Evolutionary conservation across 2,888 invertebrate genomes (phyloP).

Genomic region (Noctua janthina): DNA sequence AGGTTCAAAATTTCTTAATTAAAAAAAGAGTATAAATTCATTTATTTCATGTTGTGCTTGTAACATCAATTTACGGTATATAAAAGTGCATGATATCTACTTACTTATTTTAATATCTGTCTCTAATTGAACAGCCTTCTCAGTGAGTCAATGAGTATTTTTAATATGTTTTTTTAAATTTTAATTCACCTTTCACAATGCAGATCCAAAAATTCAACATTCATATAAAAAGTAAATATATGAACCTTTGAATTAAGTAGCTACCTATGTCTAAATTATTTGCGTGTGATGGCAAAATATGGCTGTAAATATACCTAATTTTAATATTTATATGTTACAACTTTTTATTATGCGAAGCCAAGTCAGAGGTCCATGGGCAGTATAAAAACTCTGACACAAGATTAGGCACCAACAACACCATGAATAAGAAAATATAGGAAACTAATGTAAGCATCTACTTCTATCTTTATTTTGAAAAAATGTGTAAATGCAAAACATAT

Average conservation of each 20-base stretch:
- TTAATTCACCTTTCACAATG: not conserved
- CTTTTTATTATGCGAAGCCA: not conserved
- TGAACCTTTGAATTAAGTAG: not conserved
- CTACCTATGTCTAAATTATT: not conserved
- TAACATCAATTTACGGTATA: not conserved
- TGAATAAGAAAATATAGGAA: not conserved
- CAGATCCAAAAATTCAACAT: not conserved
- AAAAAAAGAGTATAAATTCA: not conserved
- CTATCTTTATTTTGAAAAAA: not conserved
- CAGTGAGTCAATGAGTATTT: not conserved
- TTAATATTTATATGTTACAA: not conserved
- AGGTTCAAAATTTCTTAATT: not conserved
- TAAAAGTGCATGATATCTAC: not conserved
- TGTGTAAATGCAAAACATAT: not conserved
- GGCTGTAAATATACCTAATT: constrained; percentile 4
- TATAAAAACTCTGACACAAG: no score
- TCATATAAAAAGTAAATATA: not conserved
- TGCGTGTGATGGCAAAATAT: not conserved
- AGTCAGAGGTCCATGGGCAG: no score
- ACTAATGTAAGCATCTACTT: not conserved
- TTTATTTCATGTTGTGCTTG: not conserved
- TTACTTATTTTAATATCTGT: not conserved
- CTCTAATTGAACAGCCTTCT: not conserved
- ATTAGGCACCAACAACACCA: no score
- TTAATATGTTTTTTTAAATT: not conserved